Conservation (phyloP, 2,888 invertebrate species). For the Machimus atricapillus region DNA sequence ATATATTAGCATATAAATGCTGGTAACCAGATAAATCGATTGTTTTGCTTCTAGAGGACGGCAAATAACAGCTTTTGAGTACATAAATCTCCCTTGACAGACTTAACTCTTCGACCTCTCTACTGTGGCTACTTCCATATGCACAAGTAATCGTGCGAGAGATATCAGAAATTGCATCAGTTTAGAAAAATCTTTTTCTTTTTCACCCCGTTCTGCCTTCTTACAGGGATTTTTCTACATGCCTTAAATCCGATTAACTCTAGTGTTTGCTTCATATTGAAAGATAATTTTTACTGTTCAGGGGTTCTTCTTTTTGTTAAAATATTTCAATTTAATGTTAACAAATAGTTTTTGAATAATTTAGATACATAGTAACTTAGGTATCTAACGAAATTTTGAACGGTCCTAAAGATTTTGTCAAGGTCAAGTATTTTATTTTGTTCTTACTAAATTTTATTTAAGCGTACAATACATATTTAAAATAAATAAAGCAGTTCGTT, state of each 20-base stretch:
- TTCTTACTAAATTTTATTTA: too few species aligned
- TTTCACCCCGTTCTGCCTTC: not conserved
- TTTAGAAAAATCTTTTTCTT: slow-evolving; percentile 22
- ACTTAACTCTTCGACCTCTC: slow-evolving; percentile 33
- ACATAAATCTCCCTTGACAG: slow-evolving; percentile 42
- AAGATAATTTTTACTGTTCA: not conserved
- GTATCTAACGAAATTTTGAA: not conserved
- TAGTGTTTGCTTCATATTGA: not conserved
- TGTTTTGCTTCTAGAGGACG: slow-evolving; percentile 33
- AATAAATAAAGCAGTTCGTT: too few species aligned
- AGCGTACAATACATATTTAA: too few species aligned
- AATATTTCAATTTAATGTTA: not conserved
- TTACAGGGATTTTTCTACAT: not conserved
- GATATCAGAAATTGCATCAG: slow-evolving; percentile 33
- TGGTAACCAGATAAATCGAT: slow-evolving; percentile 41
- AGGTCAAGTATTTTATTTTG: too few species aligned
- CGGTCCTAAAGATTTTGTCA: not conserved
- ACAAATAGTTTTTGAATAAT: not conserved
- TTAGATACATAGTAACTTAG: not conserved
- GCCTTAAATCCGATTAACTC: not conserved
- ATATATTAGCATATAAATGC: slow-evolving; percentile 41
- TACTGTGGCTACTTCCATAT: slow-evolving; percentile 33
- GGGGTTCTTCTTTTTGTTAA: not conserved
- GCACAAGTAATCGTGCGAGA: slow-evolving; percentile 30
- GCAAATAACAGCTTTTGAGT: slow-evolving; percentile 35